Evolutionary conservation across 2,888 invertebrate genomes (phyloP).

Genomic region (Imbricaverruca yamaguchii): DNA sequence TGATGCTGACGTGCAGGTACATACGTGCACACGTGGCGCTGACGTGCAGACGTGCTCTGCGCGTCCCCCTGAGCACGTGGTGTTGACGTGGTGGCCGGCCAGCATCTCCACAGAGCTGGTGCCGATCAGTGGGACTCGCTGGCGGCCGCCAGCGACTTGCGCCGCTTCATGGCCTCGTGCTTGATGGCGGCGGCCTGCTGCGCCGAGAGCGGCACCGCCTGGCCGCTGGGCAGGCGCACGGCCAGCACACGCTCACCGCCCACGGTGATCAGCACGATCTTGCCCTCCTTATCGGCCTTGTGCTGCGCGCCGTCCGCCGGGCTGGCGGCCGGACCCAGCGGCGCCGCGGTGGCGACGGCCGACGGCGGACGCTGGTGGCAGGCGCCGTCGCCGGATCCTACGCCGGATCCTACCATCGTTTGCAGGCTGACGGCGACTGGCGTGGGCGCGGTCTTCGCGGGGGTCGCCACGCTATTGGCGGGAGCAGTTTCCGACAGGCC

Average conservation of each 20-base stretch:
- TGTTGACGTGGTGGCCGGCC: too few species aligned
- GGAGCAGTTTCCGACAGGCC: too few species aligned
- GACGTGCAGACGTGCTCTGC: too few species aligned
- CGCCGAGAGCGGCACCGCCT: not conserved
- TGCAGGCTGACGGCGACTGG: too few species aligned
- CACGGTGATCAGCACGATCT: not conserved
- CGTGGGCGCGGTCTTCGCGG: too few species aligned
- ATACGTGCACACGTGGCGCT: too few species aligned
- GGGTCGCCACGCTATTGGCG: too few species aligned
- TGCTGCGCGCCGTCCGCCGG: not conserved
- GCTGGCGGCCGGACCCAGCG: not conserved
- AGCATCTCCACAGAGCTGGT: too few species aligned
- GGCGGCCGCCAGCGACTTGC: not conserved
- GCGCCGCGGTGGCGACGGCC: not conserved
- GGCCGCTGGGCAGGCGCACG: not conserved
- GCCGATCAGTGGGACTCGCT: not conserved
- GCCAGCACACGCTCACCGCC: slow-evolving; percentile 4
- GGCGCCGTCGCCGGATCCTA: too few species aligned
- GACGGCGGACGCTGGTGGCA: not conserved
- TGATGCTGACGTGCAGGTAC: too few species aligned
- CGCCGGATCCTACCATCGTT: too few species aligned
- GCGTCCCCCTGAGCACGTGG: too few species aligned
- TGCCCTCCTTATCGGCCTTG: not conserved
- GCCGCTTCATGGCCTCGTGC: not conserved
- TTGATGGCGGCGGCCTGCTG: not conserved